Evolutionary conservation across 2,113 vertebrate genomes (phyloP).

Genomic region (Paraplagusia blochii): DNA sequence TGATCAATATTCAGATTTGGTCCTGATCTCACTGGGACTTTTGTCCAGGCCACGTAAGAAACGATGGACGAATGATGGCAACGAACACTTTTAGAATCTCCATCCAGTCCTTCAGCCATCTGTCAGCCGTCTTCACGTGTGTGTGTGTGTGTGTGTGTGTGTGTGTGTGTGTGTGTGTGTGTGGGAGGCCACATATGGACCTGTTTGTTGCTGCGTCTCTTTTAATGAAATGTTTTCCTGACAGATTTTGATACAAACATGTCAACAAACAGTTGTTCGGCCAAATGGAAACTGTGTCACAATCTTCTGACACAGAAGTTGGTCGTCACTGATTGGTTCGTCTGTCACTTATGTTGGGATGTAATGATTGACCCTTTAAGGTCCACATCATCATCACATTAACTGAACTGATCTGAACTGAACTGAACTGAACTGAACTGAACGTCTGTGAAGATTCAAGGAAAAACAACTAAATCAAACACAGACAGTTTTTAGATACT

Average conservation of each 20-base stretch:
- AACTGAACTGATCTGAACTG: too few relatives aligned
- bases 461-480: too few relatives aligned
- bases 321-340: too few relatives aligned
- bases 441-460: too few relatives aligned
- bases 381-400: too few relatives aligned
- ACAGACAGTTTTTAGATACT: too few relatives aligned
- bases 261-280: constrained; percentile 5
- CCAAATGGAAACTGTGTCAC: background rate
- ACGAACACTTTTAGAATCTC: constrained; percentile 29
- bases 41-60: constrained; percentile 25
- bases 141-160: constrained; percentile 18
- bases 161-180: background rate
- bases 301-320: too few relatives aligned
- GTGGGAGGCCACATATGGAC: constrained; percentile 28
- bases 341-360: too few relatives aligned
- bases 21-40: constrained; percentile 25
- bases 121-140: constrained; percentile 41
- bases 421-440: too few relatives aligned
- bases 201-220: constrained; percentile 17
- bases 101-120: constrained; percentile 53
- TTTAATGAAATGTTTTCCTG: background rate
- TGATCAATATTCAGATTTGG: constrained; percentile 34
- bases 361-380: too few relatives aligned
- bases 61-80: background rate
- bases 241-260: background rate